Evolutionary conservation across 1,140 invertebrate genomes (phyloP).

Genomic region (Diprion similis): DNA sequence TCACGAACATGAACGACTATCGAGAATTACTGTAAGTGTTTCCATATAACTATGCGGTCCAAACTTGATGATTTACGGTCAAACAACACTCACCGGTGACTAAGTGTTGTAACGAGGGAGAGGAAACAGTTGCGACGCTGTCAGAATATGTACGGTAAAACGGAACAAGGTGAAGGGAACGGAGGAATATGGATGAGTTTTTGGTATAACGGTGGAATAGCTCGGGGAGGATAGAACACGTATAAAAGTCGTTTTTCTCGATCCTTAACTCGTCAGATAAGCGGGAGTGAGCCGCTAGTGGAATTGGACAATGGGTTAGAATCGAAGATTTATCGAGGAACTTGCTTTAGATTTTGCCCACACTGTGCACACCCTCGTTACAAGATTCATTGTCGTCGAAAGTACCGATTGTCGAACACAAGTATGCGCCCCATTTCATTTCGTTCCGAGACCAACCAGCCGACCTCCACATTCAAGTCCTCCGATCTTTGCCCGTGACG

Average conservation of each 20-base stretch:
- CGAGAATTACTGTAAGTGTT: no score
- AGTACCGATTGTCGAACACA: background rate
- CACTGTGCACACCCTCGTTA: background rate
- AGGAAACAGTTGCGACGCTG: no score
- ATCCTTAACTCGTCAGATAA: conserved; percentile 3
- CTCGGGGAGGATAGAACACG: conserved; percentile 8
- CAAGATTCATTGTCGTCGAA: background rate
- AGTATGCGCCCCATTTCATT: background rate
- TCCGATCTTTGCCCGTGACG: no score
- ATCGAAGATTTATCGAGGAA: conserved; percentile 46
- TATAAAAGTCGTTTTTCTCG: background rate
- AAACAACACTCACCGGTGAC: no score
- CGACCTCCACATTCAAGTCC: no score
- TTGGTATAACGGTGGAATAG: background rate
- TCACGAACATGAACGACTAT: no score
- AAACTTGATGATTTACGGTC: no score
- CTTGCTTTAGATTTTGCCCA: conserved; percentile 32
- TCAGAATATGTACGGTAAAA: background rate
- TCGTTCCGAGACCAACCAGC: no score
- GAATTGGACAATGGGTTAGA: conserved; percentile 37
- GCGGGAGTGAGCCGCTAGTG: background rate
- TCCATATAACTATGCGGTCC: no score
- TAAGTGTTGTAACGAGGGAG: no score
- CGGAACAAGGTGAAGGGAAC: conserved; percentile 8
- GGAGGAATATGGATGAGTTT: conserved; percentile 2